A percentile compares a stretch with the other conserved stretches of the same genome.
Conservation (phyloP, 2,888 invertebrate species). For the Eristalis pertinax region DNA sequence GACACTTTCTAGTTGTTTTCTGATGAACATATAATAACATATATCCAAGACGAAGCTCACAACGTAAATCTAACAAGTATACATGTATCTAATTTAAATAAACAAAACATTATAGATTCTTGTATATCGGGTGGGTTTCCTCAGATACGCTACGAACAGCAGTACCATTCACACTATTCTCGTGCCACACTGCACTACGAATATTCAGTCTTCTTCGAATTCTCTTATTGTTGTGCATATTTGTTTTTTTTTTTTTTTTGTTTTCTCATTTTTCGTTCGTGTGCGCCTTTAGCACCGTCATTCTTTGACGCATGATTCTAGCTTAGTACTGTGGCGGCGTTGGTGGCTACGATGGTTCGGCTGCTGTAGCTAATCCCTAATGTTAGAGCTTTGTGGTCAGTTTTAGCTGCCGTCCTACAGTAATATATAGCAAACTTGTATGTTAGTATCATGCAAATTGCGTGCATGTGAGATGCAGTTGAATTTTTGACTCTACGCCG, state of each 20-base stretch:
- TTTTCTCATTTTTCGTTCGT: slow-evolving; percentile 26
- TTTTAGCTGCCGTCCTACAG: slow-evolving; percentile 34
- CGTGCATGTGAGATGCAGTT: slow-evolving; percentile 61
- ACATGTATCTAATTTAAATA: slow-evolving; percentile 53
- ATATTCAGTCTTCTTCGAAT: slow-evolving; percentile 57
- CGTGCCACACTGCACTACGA: slow-evolving; percentile 23
- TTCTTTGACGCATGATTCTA: slow-evolving; percentile 60
- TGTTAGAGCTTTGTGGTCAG: slow-evolving; percentile 60
- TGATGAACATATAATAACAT: background rate
- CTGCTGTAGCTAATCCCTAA: slow-evolving; percentile 43
- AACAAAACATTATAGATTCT: slow-evolving; percentile 66
- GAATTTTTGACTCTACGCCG: slow-evolving; percentile 63
- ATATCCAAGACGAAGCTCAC: background rate
- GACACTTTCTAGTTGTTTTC: background rate
- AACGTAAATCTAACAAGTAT: slow-evolving; percentile 49
- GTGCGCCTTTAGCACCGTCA: slow-evolving; percentile 59
- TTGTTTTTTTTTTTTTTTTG: slow-evolving; percentile 27
- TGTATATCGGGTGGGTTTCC: slow-evolving; percentile 59
- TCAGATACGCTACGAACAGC: slow-evolving; percentile 56
- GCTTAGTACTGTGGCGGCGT: slow-evolving; percentile 54
- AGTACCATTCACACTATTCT: slow-evolving; percentile 52
- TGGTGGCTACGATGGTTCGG: slow-evolving; percentile 59
- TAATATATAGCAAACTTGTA: slow-evolving; percentile 26
- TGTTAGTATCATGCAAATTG: slow-evolving; percentile 54
- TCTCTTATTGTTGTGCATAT: slow-evolving; percentile 56